Percentiles rank a stretch among this genome's conserved stretches.
Evolutionary conservation across 2,113 vertebrate genomes (phyloP).

Genomic region (Astur gentilis): DNA sequence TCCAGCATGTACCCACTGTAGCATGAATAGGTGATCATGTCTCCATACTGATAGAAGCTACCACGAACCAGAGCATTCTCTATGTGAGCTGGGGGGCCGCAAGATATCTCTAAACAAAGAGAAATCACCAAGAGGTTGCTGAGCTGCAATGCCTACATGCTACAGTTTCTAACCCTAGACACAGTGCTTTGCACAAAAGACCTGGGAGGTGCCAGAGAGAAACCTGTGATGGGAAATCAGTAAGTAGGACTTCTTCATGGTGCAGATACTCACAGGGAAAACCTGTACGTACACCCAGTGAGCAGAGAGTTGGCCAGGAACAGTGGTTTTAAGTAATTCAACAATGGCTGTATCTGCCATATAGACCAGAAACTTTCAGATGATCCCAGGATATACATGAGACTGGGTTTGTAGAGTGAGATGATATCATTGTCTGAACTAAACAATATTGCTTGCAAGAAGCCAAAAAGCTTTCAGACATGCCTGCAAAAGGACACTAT

Average conservation of each 20-base stretch:
- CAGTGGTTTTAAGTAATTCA: background rate
- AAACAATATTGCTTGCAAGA: background rate
- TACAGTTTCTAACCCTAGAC: background rate
- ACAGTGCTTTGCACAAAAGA: background rate
- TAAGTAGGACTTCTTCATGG: background rate
- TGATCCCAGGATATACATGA: background rate
- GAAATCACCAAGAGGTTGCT: background rate
- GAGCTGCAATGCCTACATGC: background rate
- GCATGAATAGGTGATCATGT: constrained; percentile 91
- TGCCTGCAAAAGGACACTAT: background rate
- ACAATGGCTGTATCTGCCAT: background rate
- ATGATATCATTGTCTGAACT: background rate
- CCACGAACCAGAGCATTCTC: constrained; percentile 89
- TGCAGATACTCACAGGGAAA: background rate
- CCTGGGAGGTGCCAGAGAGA: background rate
- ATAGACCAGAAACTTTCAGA: background rate
- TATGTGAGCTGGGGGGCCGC: constrained; percentile 83
- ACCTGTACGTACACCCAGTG: background rate
- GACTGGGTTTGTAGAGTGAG: background rate
- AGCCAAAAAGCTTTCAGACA: background rate
- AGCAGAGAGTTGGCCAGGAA: background rate
- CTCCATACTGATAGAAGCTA: constrained; percentile 88
- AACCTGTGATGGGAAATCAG: background rate
- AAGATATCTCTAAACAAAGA: constrained; percentile 87
- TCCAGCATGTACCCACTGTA: constrained; percentile 92